phyloP scores from a whole-genome alignment of 2,113 vertebrate genomes.

The Azemiops feae region DNA sequence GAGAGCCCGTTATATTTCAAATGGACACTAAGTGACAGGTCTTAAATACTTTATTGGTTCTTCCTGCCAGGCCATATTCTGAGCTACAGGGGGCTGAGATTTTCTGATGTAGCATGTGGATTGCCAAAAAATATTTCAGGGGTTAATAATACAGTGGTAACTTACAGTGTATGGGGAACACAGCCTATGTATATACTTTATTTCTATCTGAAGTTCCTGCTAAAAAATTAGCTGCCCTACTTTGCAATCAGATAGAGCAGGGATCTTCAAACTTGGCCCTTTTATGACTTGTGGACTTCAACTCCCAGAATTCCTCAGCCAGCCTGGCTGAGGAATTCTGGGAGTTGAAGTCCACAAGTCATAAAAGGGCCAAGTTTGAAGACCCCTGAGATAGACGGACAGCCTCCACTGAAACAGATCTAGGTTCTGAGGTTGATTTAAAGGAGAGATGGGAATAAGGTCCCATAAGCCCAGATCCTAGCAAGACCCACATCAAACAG shows the following conservation, averaged over 20 bases:
- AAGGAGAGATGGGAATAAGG: background rate
- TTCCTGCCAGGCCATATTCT: background rate
- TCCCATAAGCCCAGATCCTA: background rate
- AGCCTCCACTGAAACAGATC: background rate
- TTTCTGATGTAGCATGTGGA: background rate
- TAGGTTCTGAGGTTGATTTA: background rate
- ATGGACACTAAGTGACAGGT: background rate
- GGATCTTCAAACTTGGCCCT: too few species aligned
- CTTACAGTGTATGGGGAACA: background rate
- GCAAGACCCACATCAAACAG: background rate
- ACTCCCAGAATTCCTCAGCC: too few species aligned
- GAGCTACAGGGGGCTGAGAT: background rate
- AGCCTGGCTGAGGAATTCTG: too few species aligned
- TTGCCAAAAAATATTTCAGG: background rate
- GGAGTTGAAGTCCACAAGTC: too few species aligned
- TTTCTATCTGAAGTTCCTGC: background rate
- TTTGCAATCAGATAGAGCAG: background rate
- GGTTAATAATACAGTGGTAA: background rate
- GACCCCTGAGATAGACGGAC: too few species aligned
- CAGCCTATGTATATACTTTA: background rate
- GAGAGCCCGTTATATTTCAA: background rate
- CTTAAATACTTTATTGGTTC: background rate
- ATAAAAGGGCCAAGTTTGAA: too few species aligned
- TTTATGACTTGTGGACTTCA: too few species aligned
- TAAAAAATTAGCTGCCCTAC: background rate